Conservation (phyloP, 2,888 invertebrate genomes). For the Pseudolycoriella hygida region DNA sequence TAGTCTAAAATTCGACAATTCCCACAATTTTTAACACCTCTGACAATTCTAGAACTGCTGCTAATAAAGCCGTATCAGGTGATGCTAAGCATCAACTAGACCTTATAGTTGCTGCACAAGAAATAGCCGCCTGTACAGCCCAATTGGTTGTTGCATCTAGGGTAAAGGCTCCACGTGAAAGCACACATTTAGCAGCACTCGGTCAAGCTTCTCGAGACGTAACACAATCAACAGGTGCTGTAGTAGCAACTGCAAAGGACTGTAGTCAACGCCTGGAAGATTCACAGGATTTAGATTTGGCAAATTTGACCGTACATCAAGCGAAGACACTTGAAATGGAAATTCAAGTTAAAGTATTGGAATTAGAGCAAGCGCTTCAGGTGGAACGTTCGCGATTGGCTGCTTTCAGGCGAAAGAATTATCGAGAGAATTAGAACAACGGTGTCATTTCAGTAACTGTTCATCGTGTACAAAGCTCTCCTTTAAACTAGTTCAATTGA, state of each 20-base stretch:
- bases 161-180: constrained; percentile 81
- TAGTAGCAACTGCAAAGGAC: constrained; percentile 86
- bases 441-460: no score
- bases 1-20: not conserved
- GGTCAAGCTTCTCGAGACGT: constrained; percentile 76
- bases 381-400: constrained; percentile 72
- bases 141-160: constrained; percentile 93
- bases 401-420: constrained; percentile 79
- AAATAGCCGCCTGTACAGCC: constrained; percentile 89
- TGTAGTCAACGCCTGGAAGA: constrained; percentile 76
- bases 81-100: constrained; percentile 55
- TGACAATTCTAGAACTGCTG: constrained; percentile 48
- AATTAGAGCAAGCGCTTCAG: constrained; percentile 79
- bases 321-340: constrained; percentile 96
- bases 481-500: no score
- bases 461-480: no score
- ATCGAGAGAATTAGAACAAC: constrained; percentile 24
- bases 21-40: constrained; percentile 4
- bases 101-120: constrained; percentile 90
- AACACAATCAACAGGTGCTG: constrained; percentile 75
- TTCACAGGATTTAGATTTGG: constrained; percentile 78
- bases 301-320: constrained; percentile 77
- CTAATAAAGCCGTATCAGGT: constrained; percentile 76
- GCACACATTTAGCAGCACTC: constrained; percentile 60
- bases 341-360: constrained; percentile 83